These are phyloP conservation scores for Actenoides lindsayi DNA, from an alignment of 2,113 vertebrate species.

Conservation along the genomic window DNA sequence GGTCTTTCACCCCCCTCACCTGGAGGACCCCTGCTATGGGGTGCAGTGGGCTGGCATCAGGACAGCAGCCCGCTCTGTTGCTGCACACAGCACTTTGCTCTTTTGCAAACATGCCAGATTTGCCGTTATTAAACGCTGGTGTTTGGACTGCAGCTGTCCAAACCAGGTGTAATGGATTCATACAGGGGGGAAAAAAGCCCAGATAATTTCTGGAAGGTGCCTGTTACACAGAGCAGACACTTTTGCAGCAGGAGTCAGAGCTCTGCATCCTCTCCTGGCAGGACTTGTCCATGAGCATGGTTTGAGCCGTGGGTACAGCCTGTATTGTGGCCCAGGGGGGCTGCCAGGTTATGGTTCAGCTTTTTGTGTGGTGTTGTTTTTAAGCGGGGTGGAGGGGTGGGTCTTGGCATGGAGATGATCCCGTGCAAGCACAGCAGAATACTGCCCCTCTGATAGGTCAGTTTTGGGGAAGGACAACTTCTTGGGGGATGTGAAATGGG, in stretches of 20 bases:
- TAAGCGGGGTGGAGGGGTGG: neutral
- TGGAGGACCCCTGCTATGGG: neutral
- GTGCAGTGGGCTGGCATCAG: neutral
- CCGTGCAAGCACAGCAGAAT: neutral
- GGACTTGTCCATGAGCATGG: neutral
- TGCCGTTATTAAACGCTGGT: neutral
- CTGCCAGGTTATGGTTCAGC: neutral
- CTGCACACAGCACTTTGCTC: neutral
- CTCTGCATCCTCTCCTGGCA: accelerated
- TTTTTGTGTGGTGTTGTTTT: neutral
- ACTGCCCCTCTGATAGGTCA: neutral
- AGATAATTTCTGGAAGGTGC: neutral
- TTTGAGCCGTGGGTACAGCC: neutral
- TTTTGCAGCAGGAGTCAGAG: neutral
- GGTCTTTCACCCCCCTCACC: neutral
- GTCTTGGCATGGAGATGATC: neutral
- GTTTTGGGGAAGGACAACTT: neutral
- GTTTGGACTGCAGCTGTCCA: slow-evolving; percentile 40
- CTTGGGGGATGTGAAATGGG: neutral
- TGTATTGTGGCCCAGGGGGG: neutral
- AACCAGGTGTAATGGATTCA: neutral
- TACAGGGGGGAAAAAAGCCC: neutral
- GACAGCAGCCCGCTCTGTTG: neutral
- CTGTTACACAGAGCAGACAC: neutral
- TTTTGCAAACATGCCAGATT: neutral